Base-by-base conservation (phyloP, 1,140 invertebrate genomes). In the Hirudo medicinalis region DNA sequence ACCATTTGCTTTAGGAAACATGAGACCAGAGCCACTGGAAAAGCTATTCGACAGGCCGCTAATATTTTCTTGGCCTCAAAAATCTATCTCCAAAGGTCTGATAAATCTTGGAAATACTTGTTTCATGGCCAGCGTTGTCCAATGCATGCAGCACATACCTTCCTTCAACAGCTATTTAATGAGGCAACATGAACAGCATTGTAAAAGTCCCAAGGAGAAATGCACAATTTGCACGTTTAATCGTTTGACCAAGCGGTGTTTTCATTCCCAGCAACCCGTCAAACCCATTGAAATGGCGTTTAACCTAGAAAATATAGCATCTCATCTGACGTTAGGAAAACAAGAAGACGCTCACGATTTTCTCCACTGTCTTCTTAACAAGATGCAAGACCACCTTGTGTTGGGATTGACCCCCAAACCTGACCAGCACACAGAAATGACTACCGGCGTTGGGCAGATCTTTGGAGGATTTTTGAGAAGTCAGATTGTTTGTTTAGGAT, bases 31-130 rank as follows among this genome's bases (percentile, higher is more conserved):
- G 43, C 43, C 43, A 49, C 15, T 0, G 43, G 43, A 49, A 49
- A 49, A 49, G 9, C 43, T 49, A 49, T 49, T 49, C 43, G 15
- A 17, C 11, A 17, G 4, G 15, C 15, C 43, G 1, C 15, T 49
- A 17, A 49, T 49, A 49, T 49, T 49, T 49, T 5, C 43, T 17
- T 49, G 43, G 43, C 43, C 1, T 49, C 43, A 49, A 49, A 49
- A 49, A 49, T 49, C 43, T 17, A 9, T 49, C 43, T 49, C 43
- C 1, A 49, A 15, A 63, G 57, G 57, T n/a, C 8, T 63, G 19
- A 63, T 11, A 19, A 63, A 63, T 32, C 57, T 63, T 22, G 57
- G 57, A 63, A 63, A 63, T 63, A 63, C 57, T 25, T 63, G 57
- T 32, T 63, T 63, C 57, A 13, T 63, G 22, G 57, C 57, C 29